Evolutionary conservation across 2,888 invertebrate species (phyloP), one percentile per base, ranked within the genome.

Genomic region (Allacma fusca): DNA sequence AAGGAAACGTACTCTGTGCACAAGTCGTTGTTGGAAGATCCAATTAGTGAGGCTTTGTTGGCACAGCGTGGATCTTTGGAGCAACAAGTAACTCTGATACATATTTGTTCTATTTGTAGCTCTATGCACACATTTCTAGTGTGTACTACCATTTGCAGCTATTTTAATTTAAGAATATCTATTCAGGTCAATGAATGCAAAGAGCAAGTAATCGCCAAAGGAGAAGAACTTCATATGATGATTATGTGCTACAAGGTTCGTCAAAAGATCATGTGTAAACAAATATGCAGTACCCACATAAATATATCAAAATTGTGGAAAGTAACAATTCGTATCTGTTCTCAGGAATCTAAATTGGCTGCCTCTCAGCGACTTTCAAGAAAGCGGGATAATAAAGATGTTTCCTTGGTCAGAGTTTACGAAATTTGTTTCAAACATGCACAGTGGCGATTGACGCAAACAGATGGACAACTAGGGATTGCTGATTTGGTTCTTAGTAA

Each of bases 391-490:
- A 92, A 92, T 85, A 91, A 92, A 1, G 90, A 93, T 29, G 91
- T 92, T 0, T 92, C 93, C 74, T 86, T 88, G 26, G 94, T 95
- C 29, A 89, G 97, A 44, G 91, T 93, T 0, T 94, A 94, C 84
- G 96, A 98, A 88, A 98, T 99, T 85, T 98, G 97, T 87, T 99
- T 99, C 88, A 97, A 98, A 87, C 95, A 96, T 85, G 98, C 98
- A 4, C 94, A 96, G 85, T 99, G 99, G 99, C 88, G 98, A 57
- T 90, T 99, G 82, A 99, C 98, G 0, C 98, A 99, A 87, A 93
- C 94, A 0, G 98, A 99, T 88, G 99, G 99, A 0, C 98, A 98
- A 87, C 92, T 98, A 75, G 98, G 98, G 78, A 96, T 99, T 81
- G 96, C 98, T 0, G 98, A 99, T 88, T 90, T 98, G 78, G 93